phyloP scores from a whole-genome alignment of 35 echinoderm and acorn worm genomes.

The Patiria miniata region DNA sequence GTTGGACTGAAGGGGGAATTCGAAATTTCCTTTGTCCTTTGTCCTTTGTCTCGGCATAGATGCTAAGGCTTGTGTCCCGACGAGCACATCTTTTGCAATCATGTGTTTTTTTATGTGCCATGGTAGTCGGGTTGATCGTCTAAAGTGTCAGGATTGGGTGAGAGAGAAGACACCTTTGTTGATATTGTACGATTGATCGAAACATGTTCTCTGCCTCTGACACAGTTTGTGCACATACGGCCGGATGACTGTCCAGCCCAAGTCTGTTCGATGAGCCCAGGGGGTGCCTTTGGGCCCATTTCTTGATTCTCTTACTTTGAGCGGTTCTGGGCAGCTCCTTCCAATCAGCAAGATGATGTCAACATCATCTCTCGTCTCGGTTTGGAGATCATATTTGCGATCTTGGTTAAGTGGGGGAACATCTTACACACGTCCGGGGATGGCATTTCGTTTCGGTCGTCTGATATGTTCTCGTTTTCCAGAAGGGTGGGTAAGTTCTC shows the following conservation, averaged over 20 bases:
- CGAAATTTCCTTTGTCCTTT: not conserved
- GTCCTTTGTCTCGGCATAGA: no score
- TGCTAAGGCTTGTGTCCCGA: no score
- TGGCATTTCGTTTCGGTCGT: conserved; percentile 53
- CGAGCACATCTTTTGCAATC: no score
- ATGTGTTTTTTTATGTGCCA: no score
- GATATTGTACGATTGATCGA: not conserved
- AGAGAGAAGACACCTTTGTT: not conserved
- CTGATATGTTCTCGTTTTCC: conserved; percentile 49
- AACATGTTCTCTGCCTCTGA: not conserved
- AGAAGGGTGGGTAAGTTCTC: conserved; percentile 41
- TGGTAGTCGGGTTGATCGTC: no score
- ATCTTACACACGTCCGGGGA: not conserved
- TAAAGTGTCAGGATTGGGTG: not conserved
- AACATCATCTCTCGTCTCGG: conserved; percentile 41
- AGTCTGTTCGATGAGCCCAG: not conserved
- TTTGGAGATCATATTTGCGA: not conserved
- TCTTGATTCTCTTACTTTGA: conserved; percentile 45
- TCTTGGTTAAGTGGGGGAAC: no score
- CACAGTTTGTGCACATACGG: not conserved
- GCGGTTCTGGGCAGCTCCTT: conserved; percentile 62
- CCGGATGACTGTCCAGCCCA: not conserved
- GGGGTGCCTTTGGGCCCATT: conserved; percentile 47
- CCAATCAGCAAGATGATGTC: conserved; percentile 28
- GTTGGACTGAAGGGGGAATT: not conserved